Percentiles rank a stretch among this genome's conserved stretches.
phyloP scores from a whole-genome alignment of 2,113 vertebrate genomes.

The Mesembrinibis cayennensis region DNA sequence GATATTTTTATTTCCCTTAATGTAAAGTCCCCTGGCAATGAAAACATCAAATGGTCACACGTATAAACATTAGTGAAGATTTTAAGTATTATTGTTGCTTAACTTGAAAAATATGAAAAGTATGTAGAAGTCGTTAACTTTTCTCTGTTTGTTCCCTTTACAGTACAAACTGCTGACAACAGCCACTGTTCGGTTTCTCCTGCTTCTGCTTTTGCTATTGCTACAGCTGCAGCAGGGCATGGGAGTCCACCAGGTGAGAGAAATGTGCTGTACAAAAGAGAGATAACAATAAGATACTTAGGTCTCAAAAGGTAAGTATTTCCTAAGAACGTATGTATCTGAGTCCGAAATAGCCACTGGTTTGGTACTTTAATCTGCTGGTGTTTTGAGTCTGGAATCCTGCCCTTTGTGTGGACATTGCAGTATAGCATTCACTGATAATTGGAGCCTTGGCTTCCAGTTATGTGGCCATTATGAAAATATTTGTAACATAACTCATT shows the following conservation, averaged over 20 bases:
- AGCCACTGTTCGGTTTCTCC: conserved; percentile 91
- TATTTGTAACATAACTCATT: background rate
- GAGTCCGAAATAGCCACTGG: background rate
- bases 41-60: background rate
- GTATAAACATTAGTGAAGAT: background rate
- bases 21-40: background rate
- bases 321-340: background rate
- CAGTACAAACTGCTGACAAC: conserved; percentile 89
- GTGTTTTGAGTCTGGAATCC: background rate
- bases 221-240: conserved; percentile 95
- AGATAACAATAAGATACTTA: background rate
- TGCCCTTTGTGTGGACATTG: background rate
- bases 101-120: background rate
- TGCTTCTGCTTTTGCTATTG: conserved; percentile 96
- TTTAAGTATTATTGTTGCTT: background rate
- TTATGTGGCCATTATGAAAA: background rate
- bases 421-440: background rate
- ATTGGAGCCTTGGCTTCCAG: background rate
- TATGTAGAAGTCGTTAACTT: background rate
- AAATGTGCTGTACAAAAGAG: background rate
- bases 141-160: conserved; percentile 5
- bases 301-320: background rate
- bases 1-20: background rate
- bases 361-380: background rate
- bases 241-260: conserved; percentile 88